Evolutionary conservation across 1,140 invertebrate species (phyloP), one percentile per base, ranked within the genome.

Genomic region (Drosophila sproati): DNA sequence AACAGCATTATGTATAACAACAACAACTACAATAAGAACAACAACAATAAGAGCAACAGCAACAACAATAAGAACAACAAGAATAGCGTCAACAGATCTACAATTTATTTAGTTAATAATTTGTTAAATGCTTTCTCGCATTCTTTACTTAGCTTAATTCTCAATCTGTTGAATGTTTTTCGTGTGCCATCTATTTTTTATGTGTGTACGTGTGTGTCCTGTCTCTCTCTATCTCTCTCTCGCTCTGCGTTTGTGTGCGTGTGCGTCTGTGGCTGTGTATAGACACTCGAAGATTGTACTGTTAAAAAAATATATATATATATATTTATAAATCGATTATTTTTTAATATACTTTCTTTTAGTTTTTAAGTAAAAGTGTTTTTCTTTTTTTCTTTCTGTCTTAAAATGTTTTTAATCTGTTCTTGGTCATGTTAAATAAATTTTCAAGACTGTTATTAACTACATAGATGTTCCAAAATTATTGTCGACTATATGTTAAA

Each of bases 131-230:
- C 50, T 45, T 59, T 48, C 37, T 52, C 43, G 12, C 31, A 47
- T 34, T 39, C 39, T 31, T 41, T 12, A 7, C 20, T 39, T 57
- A 3, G 6, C 20, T 34, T 59, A 31, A 10, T 41, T 45, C 56
- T 48, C 7, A 10, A 4, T 62, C 39, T 47, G 28, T 63, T 45
- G 41, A 48, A 31, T 50, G 35, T 32, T 51, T 62, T 54, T 55
- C 57, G 29, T 69, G 34, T 61, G 20, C 37, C 57, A 76, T 80
- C 47, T 74, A 59, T 60, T 51, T 76, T 60, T 34, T 71, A 50
- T 82, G 57, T 41, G 55, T 51, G 60, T 45, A 28, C 47, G 61
- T 51, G 31, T 47, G 45, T 73, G 51, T 73, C 51, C 45, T 47
- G n/a, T 68, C 7, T 51, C 7, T 66, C 6, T 66, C 5, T 55